Evolutionary conservation across 2,888 invertebrate genomes (phyloP), one percentile per base, ranked within the genome.

Genomic region (Drosophila crucigera): DNA sequence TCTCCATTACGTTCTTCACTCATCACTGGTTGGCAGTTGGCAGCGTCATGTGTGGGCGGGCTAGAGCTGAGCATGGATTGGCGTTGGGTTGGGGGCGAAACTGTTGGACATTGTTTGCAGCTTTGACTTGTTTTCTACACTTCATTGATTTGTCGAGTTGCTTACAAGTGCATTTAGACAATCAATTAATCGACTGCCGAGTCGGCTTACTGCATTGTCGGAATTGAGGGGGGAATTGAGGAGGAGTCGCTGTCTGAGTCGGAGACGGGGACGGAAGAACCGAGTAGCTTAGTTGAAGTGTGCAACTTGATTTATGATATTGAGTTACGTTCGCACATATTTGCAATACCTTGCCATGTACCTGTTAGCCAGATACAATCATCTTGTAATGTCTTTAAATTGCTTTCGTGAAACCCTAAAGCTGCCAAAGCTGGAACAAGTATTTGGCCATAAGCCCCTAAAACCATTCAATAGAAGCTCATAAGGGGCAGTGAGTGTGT

Each of bases 111-210:
- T 74, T 78, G 83, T 82, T 81, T 74, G 78, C 73, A 82, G 80
- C 77, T 71, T 80, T 70, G 78, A 74, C 73, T 75, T 89, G 90
- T 84, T 83, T 84, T 84, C 90, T 75, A 86, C 90, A 89, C 87
- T 91, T 87, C 87, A 88, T 91, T 88, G 87, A 83, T 89, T 89
- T 76, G 88, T 70, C 78, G 83, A 89, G 87, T 89, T 84, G 90
- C 84, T 85, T 90, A 91, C 87, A 87, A 91, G 91, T 91, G 91
- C 90, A 91, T 88, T 88, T 91, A 88, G 87, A 91, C 87, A 88
- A 88, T 89, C 87, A 87, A 88, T 88, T 88, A 88, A 88, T 89
- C 90, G 90, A 89, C 89, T 82, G 65, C 69, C 58, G 63, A 64
- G 56, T 47, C 68, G 55, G 62, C 55, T 68, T 59, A 67, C 47